Percentiles rank a stretch among this genome's conserved stretches.
Evolutionary conservation across 92 coral and sea anemone species (phyloP).

Genomic region (Epizoanthus rinbou): DNA sequence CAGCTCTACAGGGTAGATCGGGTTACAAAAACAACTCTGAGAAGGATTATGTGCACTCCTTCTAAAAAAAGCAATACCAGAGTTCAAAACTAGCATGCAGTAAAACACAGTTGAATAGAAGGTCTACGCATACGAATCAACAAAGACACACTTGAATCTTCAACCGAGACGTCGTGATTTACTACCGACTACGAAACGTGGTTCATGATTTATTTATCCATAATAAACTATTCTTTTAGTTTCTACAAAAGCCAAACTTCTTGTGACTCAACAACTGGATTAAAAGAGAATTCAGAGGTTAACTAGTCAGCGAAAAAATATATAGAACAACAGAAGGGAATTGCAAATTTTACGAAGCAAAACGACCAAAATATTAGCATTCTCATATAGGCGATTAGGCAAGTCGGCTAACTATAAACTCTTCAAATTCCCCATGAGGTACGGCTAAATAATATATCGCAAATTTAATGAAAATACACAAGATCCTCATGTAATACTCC

Average conservation of each 20-base stretch:
- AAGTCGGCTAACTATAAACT: constrained; percentile 5
- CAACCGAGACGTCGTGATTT: constrained; percentile 29
- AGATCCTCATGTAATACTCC: constrained; percentile 5
- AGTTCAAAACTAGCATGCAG: constrained; percentile 3
- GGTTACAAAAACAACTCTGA: constrained; percentile 35
- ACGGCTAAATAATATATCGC: constrained; percentile 21
- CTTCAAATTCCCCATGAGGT: constrained; percentile 1
- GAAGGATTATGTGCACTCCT: background rate
- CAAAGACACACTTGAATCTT: constrained; percentile 27
- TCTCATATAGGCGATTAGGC: background rate
- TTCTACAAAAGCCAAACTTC: constrained; percentile 43
- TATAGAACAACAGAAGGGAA: constrained; percentile 36
- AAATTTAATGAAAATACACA: constrained; percentile 9
- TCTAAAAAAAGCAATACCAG: background rate
- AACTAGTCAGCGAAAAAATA: constrained; percentile 9
- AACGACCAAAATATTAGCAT: constrained; percentile 24
- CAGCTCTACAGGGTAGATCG: constrained; percentile 33
- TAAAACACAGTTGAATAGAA: background rate
- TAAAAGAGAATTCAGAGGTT: constrained; percentile 9
- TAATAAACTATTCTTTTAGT: constrained; percentile 39
- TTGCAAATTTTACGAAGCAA: constrained; percentile 7
- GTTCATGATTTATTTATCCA: constrained; percentile 44
- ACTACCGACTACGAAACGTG: constrained; percentile 45
- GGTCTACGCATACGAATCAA: background rate
- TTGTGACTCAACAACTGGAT: constrained; percentile 26